These are phyloP conservation scores for Amniataba percoides DNA, from an alignment of 2,797 vertebrate species.

Conservation along the genomic window DNA sequence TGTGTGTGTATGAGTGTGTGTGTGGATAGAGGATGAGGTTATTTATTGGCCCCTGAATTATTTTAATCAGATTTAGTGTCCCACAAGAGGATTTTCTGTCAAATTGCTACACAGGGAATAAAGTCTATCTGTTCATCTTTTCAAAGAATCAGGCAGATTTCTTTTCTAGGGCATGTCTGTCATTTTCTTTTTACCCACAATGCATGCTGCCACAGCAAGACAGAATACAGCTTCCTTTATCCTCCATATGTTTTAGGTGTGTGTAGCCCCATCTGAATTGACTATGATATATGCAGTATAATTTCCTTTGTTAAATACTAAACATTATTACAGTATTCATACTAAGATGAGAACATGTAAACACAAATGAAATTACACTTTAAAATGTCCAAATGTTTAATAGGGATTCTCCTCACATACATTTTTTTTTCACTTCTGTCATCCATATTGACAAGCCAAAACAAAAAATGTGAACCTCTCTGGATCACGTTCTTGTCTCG, in stretches of 20 bases:
- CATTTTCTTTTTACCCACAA: background rate
- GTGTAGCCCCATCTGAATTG: background rate
- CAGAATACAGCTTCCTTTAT: background rate
- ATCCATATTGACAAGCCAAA: background rate
- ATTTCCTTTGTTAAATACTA: background rate
- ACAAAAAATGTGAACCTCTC: background rate
- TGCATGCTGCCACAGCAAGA: conserved; percentile 1
- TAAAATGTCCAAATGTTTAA: background rate
- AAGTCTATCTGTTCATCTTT: conserved; percentile 53
- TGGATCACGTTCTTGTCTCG: background rate
- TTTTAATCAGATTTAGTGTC: conserved; percentile 59
- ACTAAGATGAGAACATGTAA: background rate
- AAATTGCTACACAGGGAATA: conserved; percentile 59
- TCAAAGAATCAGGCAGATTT: conserved; percentile 4
- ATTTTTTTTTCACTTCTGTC: background rate
- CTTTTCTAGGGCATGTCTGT: background rate
- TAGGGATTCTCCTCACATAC: background rate
- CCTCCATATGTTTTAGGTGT: background rate
- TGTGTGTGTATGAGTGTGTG: conserved; percentile 10
- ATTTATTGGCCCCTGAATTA: conserved; percentile 70
- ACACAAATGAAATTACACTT: background rate
- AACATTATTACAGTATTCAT: background rate
- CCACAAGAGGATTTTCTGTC: conserved; percentile 63
- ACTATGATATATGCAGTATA: background rate
- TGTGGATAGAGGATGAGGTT: conserved; percentile 19